Evolutionary conservation across 2,113 vertebrate species (phyloP).

Genomic region (Piaya cayana): DNA sequence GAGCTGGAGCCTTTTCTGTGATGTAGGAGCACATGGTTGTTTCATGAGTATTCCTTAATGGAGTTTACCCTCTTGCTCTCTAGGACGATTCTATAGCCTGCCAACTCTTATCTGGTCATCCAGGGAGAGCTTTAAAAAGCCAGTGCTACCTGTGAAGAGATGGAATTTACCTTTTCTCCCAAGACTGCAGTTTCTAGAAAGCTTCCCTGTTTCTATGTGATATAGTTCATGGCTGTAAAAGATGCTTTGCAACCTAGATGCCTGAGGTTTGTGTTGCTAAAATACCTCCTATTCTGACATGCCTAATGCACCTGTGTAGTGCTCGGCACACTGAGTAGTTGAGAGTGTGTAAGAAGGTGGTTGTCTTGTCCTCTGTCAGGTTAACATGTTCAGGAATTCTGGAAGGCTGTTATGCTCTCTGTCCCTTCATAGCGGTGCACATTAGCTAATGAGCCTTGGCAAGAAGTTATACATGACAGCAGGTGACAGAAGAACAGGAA

Average conservation of each 20-base stretch:
- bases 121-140: not conserved
- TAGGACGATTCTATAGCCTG: not conserved
- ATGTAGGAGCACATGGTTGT: not conserved
- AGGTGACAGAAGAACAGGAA: not conserved
- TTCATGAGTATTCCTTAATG: not conserved
- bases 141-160: not conserved
- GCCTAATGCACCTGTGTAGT: fast-evolving
- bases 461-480: not conserved
- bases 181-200: not conserved
- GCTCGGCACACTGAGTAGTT: not conserved
- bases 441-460: not conserved
- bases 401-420: not conserved
- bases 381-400: not conserved
- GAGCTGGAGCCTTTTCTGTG: not conserved
- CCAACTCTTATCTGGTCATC: not conserved
- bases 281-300: not conserved
- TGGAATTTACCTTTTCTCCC: fast-evolving
- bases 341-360: not conserved
- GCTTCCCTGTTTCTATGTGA: not conserved
- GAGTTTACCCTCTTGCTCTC: not conserved
- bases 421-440: not conserved
- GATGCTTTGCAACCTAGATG: not conserved
- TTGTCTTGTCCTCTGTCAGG: not conserved
- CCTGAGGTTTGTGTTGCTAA: not conserved
- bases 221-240: not conserved